phyloP scores from a whole-genome alignment of 2,113 vertebrate species.

The Falcunculus frontatus region DNA sequence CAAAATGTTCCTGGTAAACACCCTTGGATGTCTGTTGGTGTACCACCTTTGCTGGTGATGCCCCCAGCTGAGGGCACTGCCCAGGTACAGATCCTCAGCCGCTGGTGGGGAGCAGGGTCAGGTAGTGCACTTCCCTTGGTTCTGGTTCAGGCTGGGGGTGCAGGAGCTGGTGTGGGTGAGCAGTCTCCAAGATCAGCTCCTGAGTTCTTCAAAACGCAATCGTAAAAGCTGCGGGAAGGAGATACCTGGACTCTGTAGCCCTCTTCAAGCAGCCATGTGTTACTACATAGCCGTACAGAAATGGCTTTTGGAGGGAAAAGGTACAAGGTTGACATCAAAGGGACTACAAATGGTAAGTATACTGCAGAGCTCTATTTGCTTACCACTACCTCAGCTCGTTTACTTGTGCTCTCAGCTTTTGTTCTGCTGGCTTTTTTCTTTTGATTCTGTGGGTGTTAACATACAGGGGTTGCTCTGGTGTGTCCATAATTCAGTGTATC shows the following conservation, averaged over 20 bases:
- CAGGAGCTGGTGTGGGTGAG: fast-evolving
- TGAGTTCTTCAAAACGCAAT: fast-evolving
- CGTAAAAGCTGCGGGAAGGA: not conserved
- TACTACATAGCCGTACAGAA: fast-evolving
- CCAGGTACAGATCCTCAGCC: not conserved
- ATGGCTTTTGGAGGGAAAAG: not conserved
- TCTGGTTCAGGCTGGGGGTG: not conserved
- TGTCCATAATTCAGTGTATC: fast-evolving
- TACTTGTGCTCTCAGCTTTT: not conserved
- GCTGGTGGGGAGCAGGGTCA: no score
- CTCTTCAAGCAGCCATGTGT: fast-evolving
- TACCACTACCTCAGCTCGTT: fast-evolving
- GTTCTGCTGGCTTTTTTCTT: not conserved
- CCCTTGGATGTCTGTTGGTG: not conserved
- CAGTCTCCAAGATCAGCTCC: fast-evolving
- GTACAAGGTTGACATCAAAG: not conserved
- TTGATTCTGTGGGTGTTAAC: not conserved
- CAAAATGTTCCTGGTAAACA: not conserved
- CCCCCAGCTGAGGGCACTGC: not conserved
- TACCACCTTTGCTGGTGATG: not conserved
- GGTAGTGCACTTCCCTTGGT: fast-evolving
- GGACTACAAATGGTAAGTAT: not conserved
- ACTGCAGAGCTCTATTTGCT: fast-evolving
- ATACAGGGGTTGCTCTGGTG: fast-evolving
- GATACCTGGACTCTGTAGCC: fast-evolving